Evolutionary conservation across 2,888 invertebrate species (phyloP), one percentile per base, ranked within the genome.

Genomic region (Matsumyia berberina): DNA sequence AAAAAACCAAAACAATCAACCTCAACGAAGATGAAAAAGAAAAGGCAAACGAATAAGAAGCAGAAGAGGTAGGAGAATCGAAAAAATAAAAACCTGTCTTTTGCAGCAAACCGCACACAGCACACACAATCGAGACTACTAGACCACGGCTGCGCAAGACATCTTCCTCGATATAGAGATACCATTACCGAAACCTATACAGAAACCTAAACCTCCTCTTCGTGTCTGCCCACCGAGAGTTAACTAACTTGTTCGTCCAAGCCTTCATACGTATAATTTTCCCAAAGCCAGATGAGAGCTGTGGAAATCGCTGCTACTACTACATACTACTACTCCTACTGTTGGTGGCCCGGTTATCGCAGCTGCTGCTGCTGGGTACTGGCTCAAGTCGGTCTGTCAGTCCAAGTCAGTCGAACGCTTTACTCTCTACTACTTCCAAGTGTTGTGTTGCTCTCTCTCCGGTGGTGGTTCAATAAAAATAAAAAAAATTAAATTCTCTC

Each of bases 391-490:
- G 37, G 85, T 60, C 80, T 85, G 64, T 53, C 70, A 70, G 74
- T 31, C 51, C 11, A 60, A 85, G 85, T 80, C 80, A 85, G 85
- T 85, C 66, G 74, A 80, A 85, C 85, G 85, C 70, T 80, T 85
- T 80, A 85, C 85, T 80, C 85, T 85, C 70, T 76, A 76, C 85
- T 70, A 80, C 70, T 80, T 76, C 80, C 80, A 85, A 80, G 85
- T 85, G 85, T 73, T 73, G 67, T 76, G 55, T 74, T 60, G 80
- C 76, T 85, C 74, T 85, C 80, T 85, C 83, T 74, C 49, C 60
- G 73, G 73, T 69, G 60, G 72, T 79, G 37, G 72, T 79, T 69
- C 62, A 49, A 3, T 53, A 24, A 0, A 42, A 31, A 2, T 67
- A 51, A 60, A 19, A 15, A 51, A 57, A 46, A 29, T 66, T n/a